phyloP scores from a whole-genome alignment of 2,113 vertebrate species.

The Engystomops pustulosus region DNA sequence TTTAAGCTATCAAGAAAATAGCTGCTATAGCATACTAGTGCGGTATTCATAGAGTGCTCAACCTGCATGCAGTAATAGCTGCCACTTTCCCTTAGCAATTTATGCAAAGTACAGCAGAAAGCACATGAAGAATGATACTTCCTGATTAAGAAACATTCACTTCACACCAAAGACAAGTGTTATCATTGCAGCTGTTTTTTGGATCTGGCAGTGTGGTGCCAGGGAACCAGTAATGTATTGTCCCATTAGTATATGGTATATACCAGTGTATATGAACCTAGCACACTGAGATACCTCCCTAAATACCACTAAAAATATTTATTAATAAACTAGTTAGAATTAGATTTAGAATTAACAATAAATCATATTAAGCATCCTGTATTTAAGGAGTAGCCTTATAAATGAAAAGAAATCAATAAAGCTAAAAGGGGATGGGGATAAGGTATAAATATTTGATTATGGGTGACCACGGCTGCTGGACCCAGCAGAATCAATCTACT shows the following conservation, averaged over 20 bases:
- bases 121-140: not conserved
- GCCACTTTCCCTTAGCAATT: constrained; percentile 30
- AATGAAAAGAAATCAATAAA: too few species aligned
- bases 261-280: constrained; percentile 1
- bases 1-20: not conserved
- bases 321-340: too few species aligned
- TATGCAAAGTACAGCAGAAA: constrained; percentile 49
- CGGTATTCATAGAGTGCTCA: not conserved
- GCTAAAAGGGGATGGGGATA: too few species aligned
- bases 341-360: too few species aligned
- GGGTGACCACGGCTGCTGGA: too few species aligned
- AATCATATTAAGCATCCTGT: too few species aligned
- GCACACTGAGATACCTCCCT: too few species aligned
- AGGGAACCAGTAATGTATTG: too few species aligned
- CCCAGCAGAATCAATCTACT: too few species aligned
- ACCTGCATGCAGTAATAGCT: constrained; percentile 37
- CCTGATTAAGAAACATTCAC: constrained; percentile 39
- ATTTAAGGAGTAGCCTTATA: too few species aligned
- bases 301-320: too few species aligned
- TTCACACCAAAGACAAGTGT: constrained; percentile 20
- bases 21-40: not conserved
- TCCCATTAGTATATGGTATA: not conserved
- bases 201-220: constrained; percentile 26
- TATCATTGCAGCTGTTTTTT: constrained; percentile 22
- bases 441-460: too few species aligned